Evolutionary conservation across 2,113 vertebrate genomes (phyloP), one percentile per base, ranked within the genome.

Genomic region (Daphoenositta chrysoptera): DNA sequence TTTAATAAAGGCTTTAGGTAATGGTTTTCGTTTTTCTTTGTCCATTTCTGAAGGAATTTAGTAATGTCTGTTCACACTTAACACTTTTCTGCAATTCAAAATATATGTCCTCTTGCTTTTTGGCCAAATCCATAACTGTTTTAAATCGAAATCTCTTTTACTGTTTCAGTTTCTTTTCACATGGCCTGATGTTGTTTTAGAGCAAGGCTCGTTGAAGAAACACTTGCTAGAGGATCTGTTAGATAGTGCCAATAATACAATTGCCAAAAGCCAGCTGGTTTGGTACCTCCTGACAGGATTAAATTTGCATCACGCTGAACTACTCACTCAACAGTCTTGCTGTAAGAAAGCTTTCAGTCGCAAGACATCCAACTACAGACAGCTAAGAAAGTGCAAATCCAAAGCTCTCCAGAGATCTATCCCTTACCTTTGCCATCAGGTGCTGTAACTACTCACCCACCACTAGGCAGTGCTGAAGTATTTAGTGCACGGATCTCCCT

Each of bases 341-440:
- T 23, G 1, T 7, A n/a, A 57, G 30, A 73, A 18, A 83, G 57
- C 16, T 47, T 81, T 30, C 66, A 64, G 26, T 11, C 0, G 0
- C 10, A 22, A 82, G 47, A 53, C 31, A 68, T 37, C 31, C 56
- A 75, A 7, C 19, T 31, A 26, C 21, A 78, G 44, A 10, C 39
- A 82, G 24, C 5, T 27, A 31, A 75, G 70, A 26, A 54, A 63
- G 15, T 2, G 6, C 20, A 75, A 71, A 57, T 7, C 53, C 15
- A 47, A 53, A 66, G 24, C 28, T 79, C 39, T 58, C 40, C 21
- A 66, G 48, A 47, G 79, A 58, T 42, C 21, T 7, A 7, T 9
- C 42, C 47, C 51, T 71, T 80, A 39, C 39, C 61, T 81, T 78
- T 24, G 33, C 68, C 33, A 11, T n/a, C 57, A 60, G 70, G 28